Conservation (phyloP, 2,797 vertebrate genomes). For the Phoeniculus purpureus region DNA sequence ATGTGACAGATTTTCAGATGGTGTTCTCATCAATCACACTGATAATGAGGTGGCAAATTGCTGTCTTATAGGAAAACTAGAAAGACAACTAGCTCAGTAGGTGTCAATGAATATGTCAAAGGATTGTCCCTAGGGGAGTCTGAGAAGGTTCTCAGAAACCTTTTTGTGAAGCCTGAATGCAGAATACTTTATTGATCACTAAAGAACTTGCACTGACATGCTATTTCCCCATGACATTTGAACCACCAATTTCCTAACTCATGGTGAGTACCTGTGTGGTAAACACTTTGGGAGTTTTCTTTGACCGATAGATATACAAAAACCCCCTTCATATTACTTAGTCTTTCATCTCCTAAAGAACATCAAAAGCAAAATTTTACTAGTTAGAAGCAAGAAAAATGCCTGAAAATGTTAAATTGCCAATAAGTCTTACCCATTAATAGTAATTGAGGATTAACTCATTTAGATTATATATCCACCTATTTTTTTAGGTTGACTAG, state of each 20-base stretch:
- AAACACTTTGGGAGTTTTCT: slow-evolving; percentile 16
- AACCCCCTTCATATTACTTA: not conserved
- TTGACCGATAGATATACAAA: not conserved
- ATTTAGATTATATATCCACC: not conserved
- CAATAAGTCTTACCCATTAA: not conserved
- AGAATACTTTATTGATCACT: slow-evolving; percentile 79
- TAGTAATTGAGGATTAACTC: not conserved
- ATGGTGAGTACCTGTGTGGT: slow-evolving; percentile 15
- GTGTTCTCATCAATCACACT: slow-evolving; percentile 79
- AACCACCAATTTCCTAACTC: slow-evolving; percentile 56
- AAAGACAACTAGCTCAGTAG: slow-evolving; percentile 75
- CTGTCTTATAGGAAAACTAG: slow-evolving; percentile 78
- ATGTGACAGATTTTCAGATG: slow-evolving; percentile 67
- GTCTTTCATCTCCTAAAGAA: not conserved
- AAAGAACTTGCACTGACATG: slow-evolving; percentile 78
- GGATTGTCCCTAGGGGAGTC: slow-evolving; percentile 62
- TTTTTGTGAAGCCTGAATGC: slow-evolving; percentile 79
- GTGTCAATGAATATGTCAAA: slow-evolving; percentile 75
- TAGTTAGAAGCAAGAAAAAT: not conserved
- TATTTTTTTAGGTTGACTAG: not conserved
- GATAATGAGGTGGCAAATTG: slow-evolving; percentile 85
- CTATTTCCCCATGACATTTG: slow-evolving; percentile 74
- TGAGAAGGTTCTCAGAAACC: slow-evolving; percentile 60
- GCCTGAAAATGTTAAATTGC: not conserved
- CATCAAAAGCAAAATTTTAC: not conserved